Conservation (phyloP, 2,888 invertebrate species). For the Euspilapteryx auroguttella region DNA sequence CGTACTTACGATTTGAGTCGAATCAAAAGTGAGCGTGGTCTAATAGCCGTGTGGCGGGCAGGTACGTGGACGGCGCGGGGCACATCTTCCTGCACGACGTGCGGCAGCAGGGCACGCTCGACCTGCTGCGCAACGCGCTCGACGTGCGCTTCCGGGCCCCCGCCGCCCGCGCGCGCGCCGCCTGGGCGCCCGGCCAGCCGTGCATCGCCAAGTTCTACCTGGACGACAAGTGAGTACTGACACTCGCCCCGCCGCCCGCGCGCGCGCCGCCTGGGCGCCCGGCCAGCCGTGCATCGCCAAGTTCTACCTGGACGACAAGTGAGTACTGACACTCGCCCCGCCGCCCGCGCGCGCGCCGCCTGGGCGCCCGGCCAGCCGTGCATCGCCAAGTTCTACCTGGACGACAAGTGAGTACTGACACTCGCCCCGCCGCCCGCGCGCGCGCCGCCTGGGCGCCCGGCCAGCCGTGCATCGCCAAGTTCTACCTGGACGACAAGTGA, state of each 20-base stretch:
- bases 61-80: constrained; percentile 46
- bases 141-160: constrained; percentile 38
- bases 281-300: constrained; percentile 72
- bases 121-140: constrained; percentile 51
- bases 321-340: too few species aligned
- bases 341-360: constrained; percentile 31
- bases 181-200: constrained; percentile 66
- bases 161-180: constrained; percentile 30
- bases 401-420: too few species aligned
- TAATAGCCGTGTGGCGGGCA: too few species aligned
- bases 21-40: too few species aligned
- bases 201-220: constrained; percentile 69
- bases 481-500: constrained; percentile 65
- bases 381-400: constrained; percentile 66
- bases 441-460: constrained; percentile 62
- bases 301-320: constrained; percentile 67
- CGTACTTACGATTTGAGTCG: too few species aligned
- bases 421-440: constrained; percentile 26
- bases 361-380: constrained; percentile 70
- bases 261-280: constrained; percentile 55
- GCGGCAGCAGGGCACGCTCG: constrained; percentile 31
- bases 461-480: constrained; percentile 71
- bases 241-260: constrained; percentile 25
- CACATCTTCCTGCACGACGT: constrained; percentile 38
- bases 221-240: too few species aligned